A percentile compares a stretch with the other conserved stretches of the same genome.
phyloP scores from a whole-genome alignment of 2,113 vertebrate species.

The Poeciliopsis prolifica region DNA sequence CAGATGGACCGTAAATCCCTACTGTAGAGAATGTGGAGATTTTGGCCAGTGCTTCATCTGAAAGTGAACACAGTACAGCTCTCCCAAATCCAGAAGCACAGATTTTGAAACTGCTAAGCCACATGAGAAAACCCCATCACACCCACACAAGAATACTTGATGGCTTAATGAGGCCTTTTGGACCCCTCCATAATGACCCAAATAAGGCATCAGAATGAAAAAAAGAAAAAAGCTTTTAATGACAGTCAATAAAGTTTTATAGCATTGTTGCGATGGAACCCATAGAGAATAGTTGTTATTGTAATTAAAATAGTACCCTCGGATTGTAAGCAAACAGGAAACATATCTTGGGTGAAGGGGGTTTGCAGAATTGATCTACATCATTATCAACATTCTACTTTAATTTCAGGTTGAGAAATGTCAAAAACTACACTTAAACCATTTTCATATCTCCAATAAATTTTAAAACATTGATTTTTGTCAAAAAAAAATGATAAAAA shows the following conservation, averaged over 20 bases:
- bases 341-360: not conserved
- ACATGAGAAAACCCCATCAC: not conserved
- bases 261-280: no score
- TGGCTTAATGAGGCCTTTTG: no score
- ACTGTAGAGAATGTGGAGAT: constrained; percentile 10
- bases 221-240: not conserved
- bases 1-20: constrained; percentile 42
- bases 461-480: not conserved
- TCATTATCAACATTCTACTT: not conserved
- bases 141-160: not conserved
- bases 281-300: not conserved
- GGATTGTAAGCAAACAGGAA: not conserved
- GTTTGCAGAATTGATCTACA: not conserved
- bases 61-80: constrained; percentile 36
- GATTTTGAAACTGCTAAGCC: constrained; percentile 8
- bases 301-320: not conserved
- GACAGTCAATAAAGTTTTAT: not conserved
- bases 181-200: no score
- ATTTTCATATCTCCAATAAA: no score
- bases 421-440: no score
- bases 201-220: no score
- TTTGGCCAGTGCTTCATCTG: constrained; percentile 23
- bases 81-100: constrained; percentile 20
- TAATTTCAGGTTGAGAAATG: no score
- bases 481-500: not conserved